Base-by-base conservation (phyloP, 2,888 invertebrate genomes). In the Ligdia adustata region DNA sequence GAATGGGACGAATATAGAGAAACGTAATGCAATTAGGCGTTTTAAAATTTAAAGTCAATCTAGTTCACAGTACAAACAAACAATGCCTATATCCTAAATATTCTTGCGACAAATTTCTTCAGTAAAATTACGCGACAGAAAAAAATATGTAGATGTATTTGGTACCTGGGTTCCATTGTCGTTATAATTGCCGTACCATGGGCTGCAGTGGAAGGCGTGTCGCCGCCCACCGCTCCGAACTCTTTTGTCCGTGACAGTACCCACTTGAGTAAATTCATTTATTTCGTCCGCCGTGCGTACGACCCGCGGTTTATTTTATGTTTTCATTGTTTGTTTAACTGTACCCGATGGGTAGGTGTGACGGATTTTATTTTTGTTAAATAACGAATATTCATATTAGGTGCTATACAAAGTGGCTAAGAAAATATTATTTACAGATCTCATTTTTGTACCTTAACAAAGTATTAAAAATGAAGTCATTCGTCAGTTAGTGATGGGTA, bases 281-380 rank as follows among this genome's bases (percentile, higher is more conserved):
- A 69, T 62, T 62, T 66, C 59, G 63, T 64, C 62, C 69, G 60
- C 70, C 70, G n/a, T n/a, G 26, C 26, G 69, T 75, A 64, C 72
- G 69, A 71, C 75, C 75, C 64, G 65, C 64, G 74, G 82, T 82
- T 84, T 84, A 77, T 75, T 76, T 75, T 66, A 72, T 82, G 77
- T 82, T 79, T 81, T 79, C 61, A 72, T 86, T 87, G 84, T 87
- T 85, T 87, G 70, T 79, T 64, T 75, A 75, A 77, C 78, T 73
- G 76, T 79, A 74, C 74, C 55, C 54, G 41, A 16, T 52, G 39
- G 32, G 50, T 51, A 66, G 72, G 71, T 67, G 64, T 61, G 59
- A 33, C 53, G 11, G 29, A 37, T 40, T 34, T 46, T 56, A 53
- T 61, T 45, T 56, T 63, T 51, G 44, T 54, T 16, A 38, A 22